Percentiles rank a stretch among this genome's conserved stretches.
These are phyloP conservation scores for Eptatretus atami DNA, from an alignment of 2,797 vertebrate genomes.

Conservation along the genomic window DNA sequence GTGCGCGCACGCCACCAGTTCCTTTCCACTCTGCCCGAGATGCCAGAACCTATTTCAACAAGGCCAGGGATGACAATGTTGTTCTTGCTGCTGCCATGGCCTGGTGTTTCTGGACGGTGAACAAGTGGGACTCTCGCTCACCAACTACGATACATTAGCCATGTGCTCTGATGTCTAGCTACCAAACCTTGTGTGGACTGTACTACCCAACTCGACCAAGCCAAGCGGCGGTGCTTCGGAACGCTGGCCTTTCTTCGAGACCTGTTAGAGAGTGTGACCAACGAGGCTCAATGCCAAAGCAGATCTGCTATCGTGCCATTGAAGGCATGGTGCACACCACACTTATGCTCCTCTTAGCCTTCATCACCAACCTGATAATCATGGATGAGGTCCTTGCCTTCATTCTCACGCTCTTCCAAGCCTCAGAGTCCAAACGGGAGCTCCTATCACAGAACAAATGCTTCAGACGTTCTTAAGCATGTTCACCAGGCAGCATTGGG, in stretches of 20 bases:
- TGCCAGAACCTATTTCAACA: constrained; percentile 74
- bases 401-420: constrained; percentile 80
- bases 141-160: constrained; percentile 42
- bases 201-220: constrained; percentile 15
- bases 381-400: constrained; percentile 89
- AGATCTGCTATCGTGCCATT: constrained; percentile 89
- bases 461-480: constrained; percentile 93
- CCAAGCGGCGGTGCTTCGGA: constrained; percentile 62
- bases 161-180: constrained; percentile 45
- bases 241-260: constrained; percentile 56
- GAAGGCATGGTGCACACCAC: constrained; percentile 91
- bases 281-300: constrained; percentile 83
- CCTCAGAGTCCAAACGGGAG: constrained; percentile 82
- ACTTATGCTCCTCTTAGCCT: constrained; percentile 58
- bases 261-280: constrained; percentile 59
- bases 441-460: constrained; percentile 77
- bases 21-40: constrained; percentile 46
- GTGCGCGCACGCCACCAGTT: constrained; percentile 62
- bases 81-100: constrained; percentile 51
- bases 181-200: constrained; percentile 34
- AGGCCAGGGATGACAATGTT: constrained; percentile 41
- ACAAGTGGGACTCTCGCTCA: constrained; percentile 60
- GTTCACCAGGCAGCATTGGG: constrained; percentile 35
- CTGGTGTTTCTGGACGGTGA: constrained; percentile 51
- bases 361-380: constrained; percentile 86